Evolutionary conservation across 2,888 invertebrate genomes (phyloP), one percentile per base, ranked within the genome.

Genomic region (Thera britannica): DNA sequence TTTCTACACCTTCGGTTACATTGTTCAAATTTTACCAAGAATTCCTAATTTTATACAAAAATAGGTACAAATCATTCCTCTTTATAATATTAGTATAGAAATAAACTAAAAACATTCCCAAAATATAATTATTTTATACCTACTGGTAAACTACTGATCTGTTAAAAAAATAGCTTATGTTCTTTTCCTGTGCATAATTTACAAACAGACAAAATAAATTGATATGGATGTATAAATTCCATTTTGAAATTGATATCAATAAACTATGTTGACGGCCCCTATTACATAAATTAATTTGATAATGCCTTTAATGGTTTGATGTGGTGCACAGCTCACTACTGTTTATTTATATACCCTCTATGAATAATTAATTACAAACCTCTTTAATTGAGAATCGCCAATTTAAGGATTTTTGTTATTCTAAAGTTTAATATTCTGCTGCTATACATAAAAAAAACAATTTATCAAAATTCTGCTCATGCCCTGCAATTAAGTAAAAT

Each of bases 401-500:
- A 57, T 57, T 23, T 57, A 34, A 38, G 44, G 9, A 46, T 46
- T 9, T 46, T 8, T 46, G 41, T 3, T 41, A 41, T 41, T 41
- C 41, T 41, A 41, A 44, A 2, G 9, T 46, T 9, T 46, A 9
- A 51, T 51, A 34, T 51, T 9, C 2, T 34, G 3, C 23, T 3
- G 52, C 8, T 52, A 52, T 34, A 34, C 2, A 51, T 34, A 34
- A 34, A 38, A 67, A 36, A 23, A 11, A 12, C 55, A n/a, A 68
- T 68, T 12, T 8, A 69, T 65, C 62, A 65, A 44, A 54, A 55
- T 59, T 55, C 12, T 54, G 41, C 38, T 8, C 6, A 49, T 34
- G 57, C 36, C 38, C 61, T 46, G 49, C 55, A 65, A 65, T 69
- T 69, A 69, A 46, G 58, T 36, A 44, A 44, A 54, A 62, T 56